These are phyloP conservation scores for Paralichthys olivaceus DNA, from an alignment of 2,113 vertebrate genomes.

Conservation along the genomic window DNA sequence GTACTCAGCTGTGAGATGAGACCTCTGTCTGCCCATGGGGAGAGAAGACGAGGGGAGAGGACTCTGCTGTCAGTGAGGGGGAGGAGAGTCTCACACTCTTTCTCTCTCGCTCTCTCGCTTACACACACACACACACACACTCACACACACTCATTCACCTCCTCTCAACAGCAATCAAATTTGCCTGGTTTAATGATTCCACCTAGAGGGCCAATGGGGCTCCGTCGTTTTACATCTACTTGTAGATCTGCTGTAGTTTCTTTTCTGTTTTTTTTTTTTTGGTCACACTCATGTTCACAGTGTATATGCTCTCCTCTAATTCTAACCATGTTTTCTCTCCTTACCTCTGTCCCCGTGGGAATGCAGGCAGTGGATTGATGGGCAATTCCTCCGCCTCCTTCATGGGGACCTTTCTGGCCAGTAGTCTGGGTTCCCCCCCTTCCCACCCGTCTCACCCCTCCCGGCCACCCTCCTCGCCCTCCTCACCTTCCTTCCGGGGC, in stretches of 20 bases:
- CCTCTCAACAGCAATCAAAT: conserved; percentile 42
- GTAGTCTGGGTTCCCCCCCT: conserved; percentile 91
- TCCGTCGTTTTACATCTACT: conserved; percentile 16
- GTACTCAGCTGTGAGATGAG: conserved; percentile 85
- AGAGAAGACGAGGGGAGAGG: conserved; percentile 64
- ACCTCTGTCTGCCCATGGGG: conserved; percentile 78
- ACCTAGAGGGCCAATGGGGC: conserved; percentile 44
- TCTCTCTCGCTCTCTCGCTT: conserved; percentile 14
- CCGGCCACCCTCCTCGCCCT: conserved; percentile 88
- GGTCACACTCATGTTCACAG: conserved; percentile 25
- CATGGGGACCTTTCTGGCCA: conserved; percentile 96
- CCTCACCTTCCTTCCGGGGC: conserved; percentile 90
- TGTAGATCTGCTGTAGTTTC: conserved; percentile 1
- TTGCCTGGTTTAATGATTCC: conserved; percentile 53
- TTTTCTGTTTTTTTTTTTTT: not conserved
- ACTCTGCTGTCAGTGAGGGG: conserved; percentile 67
- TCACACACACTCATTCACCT: conserved; percentile 47
- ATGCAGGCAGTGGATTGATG: conserved; percentile 93
- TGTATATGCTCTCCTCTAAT: conserved; percentile 26
- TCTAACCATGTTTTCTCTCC: conserved; percentile 63
- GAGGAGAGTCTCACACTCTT: conserved; percentile 58
- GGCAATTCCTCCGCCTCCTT: conserved; percentile 92
- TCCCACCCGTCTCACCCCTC: conserved; percentile 87
- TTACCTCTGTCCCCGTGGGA: conserved; percentile 45
- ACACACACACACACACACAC: conserved; percentile 16